phyloP scores from a whole-genome alignment of 2,113 vertebrate species.

The Caranx ignobilis region DNA sequence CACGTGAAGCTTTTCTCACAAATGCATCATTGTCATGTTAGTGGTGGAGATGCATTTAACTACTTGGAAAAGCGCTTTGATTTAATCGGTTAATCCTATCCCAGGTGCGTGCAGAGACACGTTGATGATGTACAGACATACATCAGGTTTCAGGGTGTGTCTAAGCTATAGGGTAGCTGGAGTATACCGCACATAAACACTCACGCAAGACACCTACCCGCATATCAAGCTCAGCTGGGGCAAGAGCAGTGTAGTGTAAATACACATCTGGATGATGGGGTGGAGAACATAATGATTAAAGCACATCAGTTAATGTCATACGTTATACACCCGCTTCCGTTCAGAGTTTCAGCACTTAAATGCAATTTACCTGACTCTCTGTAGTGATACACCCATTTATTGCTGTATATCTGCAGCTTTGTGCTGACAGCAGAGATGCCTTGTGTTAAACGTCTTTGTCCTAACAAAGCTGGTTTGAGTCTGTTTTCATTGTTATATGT shows the following conservation, averaged over 20 bases:
- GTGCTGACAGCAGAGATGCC: not conserved
- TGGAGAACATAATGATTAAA: not conserved
- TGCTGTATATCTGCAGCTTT: not conserved
- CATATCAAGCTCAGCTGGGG: not conserved
- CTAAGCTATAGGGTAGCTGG: not conserved
- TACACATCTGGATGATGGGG: not conserved
- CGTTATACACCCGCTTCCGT: not conserved
- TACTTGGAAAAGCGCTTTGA: not conserved
- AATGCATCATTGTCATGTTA: conserved; percentile 11
- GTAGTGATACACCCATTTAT: not conserved
- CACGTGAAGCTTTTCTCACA: conserved; percentile 27
- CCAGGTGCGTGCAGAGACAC: not conserved
- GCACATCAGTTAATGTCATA: not conserved
- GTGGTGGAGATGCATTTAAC: conserved; percentile 6
- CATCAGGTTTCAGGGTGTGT: not conserved
- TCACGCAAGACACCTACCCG: not conserved
- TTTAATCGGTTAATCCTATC: conserved; percentile 2
- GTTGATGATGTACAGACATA: not conserved
- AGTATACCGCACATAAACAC: not conserved
- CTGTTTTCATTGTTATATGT: not conserved
- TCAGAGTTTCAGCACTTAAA: not conserved
- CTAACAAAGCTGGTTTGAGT: not conserved
- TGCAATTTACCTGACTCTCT: not conserved
- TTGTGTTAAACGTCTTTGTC: not conserved
- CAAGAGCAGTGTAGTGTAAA: not conserved